Evolutionary conservation across 2,113 vertebrate genomes (phyloP).

Genomic region (Boleophthalmus pectinirostris): DNA sequence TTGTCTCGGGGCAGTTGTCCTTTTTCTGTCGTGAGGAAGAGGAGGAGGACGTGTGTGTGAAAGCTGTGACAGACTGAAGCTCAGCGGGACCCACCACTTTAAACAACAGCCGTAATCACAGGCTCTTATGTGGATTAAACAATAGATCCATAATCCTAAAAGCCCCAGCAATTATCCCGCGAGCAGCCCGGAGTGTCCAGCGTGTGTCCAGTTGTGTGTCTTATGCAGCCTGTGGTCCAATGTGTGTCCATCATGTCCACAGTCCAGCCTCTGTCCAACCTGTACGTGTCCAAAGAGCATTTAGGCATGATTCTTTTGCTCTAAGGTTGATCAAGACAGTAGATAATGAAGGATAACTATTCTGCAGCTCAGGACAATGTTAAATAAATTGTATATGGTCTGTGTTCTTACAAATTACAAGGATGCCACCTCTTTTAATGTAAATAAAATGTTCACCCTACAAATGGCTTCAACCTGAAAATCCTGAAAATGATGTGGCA

Average conservation of each 20-base stretch:
- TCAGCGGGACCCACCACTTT: not conserved
- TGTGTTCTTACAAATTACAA: too few relatives aligned
- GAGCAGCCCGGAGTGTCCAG: not conserved
- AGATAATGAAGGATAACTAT: too few relatives aligned
- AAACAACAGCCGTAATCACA: not conserved
- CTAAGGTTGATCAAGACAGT: too few relatives aligned
- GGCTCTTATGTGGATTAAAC: constrained; percentile 2
- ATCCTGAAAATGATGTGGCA: too few relatives aligned
- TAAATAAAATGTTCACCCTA: too few relatives aligned
- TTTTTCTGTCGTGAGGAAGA: not conserved
- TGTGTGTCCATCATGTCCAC: not conserved
- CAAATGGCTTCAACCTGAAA: too few relatives aligned
- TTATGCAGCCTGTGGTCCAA: not conserved
- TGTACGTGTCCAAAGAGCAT: too few relatives aligned
- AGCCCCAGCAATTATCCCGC: not conserved
- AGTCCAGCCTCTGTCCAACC: not conserved
- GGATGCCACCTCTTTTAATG: too few relatives aligned
- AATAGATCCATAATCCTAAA: not conserved
- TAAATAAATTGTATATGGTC: too few relatives aligned
- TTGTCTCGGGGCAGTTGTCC: not conserved
- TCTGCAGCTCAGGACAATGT: too few relatives aligned
- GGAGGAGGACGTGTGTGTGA: not conserved
- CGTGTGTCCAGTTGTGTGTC: not conserved
- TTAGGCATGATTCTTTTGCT: too few relatives aligned
- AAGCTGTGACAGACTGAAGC: not conserved